Percentiles rank a stretch among this genome's conserved stretches.
phyloP scores from a whole-genome alignment of 2,113 vertebrate genomes.

The Nothoprocta pentlandii region DNA sequence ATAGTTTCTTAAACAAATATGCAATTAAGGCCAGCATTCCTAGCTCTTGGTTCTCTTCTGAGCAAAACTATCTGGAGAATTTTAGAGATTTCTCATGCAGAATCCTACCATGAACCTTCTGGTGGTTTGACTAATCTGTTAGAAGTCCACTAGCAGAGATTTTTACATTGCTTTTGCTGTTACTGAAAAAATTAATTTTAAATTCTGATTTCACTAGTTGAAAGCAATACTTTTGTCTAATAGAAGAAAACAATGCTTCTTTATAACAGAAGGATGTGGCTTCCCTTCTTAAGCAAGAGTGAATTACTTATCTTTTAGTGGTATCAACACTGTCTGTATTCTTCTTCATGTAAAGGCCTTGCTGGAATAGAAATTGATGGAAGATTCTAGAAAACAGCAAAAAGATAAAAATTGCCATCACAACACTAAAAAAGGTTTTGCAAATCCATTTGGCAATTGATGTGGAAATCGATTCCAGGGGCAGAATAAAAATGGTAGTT shows the following conservation, averaged over 20 bases:
- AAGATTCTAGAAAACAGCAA: not conserved
- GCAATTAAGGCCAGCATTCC: not conserved
- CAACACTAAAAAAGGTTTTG: not conserved
- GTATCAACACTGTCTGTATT: not conserved
- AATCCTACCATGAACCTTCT: not conserved
- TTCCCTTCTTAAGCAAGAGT: not conserved
- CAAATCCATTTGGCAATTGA: too few relatives aligned
- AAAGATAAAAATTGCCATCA: not conserved
- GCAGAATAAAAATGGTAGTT: not conserved
- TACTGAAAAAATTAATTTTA: not conserved
- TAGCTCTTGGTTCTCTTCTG: not conserved
- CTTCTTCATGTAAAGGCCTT: not conserved
- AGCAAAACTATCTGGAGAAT: not conserved
- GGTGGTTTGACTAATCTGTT: not conserved
- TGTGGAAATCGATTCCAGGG: not conserved
- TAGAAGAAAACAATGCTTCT: not conserved
- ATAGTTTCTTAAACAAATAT: not conserved
- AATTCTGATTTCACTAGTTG: accelerated
- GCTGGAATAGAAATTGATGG: not conserved
- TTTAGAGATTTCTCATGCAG: not conserved
- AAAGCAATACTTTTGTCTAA: not conserved
- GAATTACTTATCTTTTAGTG: not conserved
- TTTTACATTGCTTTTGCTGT: slow-evolving; percentile 10
- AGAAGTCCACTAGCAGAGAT: not conserved
- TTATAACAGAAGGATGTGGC: not conserved